A percentile compares a stretch with the other conserved stretches of the same genome.
phyloP scores from a whole-genome alignment of 1,140 invertebrate genomes.

The Berghia stephanieae region DNA sequence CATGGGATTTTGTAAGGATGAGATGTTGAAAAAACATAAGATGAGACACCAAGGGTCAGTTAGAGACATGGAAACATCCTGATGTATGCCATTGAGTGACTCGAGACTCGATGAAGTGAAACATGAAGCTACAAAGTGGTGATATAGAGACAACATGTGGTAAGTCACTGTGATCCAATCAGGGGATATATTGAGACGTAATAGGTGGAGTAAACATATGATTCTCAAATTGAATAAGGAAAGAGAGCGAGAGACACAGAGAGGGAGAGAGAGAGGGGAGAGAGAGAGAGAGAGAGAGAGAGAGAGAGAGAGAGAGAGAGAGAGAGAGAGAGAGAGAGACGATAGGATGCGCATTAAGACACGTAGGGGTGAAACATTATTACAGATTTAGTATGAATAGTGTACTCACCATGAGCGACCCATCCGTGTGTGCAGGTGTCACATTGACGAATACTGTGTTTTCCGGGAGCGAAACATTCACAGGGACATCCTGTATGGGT shows the following conservation, averaged over 20 bases:
- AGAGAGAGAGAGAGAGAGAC: neutral
- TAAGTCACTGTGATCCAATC: too few relatives aligned
- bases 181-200: too few relatives aligned
- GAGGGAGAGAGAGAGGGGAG: slow-evolving; percentile 5
- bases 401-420: slow-evolving; percentile 79
- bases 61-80: too few relatives aligned
- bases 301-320: neutral
- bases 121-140: too few relatives aligned
- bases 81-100: too few relatives aligned
- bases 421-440: slow-evolving; percentile 80
- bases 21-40: too few relatives aligned
- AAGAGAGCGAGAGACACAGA: neutral
- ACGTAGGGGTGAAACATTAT: neutral
- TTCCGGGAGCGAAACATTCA: slow-evolving; percentile 80
- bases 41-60: too few relatives aligned
- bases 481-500: slow-evolving; percentile 77
- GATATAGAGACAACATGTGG: too few relatives aligned
- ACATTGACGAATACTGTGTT: slow-evolving; percentile 76
- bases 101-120: too few relatives aligned
- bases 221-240: neutral
- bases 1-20: too few relatives aligned
- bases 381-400: neutral
- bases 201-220: neutral
- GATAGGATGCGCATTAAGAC: neutral
- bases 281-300: neutral